Evolutionary conservation across 2,797 vertebrate genomes (phyloP), one percentile per base, ranked within the genome.

Genomic region (Kryptopterus vitreolus): DNA sequence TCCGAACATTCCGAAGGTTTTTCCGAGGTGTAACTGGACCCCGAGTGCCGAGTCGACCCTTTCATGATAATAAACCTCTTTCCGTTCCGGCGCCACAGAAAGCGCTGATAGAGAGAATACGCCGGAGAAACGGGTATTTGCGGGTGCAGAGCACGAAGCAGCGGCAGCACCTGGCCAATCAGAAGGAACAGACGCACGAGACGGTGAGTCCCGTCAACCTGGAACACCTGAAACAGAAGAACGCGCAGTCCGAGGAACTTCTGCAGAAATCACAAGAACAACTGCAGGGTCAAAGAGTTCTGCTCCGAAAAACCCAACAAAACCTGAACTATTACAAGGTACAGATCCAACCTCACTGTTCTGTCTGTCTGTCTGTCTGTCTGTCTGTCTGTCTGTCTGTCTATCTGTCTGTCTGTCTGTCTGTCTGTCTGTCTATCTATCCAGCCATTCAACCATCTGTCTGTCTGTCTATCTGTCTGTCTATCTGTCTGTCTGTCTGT

Each of bases 221-320:
- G 76, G 91, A 94, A 88, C 90, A 93, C 85, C 84, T 94, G 78
- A 92, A 93, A 84, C 91, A 93, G 0, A 89, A 90, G 88, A 95
- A 95, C 6, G 87, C 88, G 10, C 91, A 92, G 76, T 92, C 87
- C 77, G 66, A 90, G 77, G 88, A 94, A 76, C 83, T 78, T 4
- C 90, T 93, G 20, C 91, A 90, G 75, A 77, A 90, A 3, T 87
- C 83, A 55, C 95, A 94, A 78, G 84, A 89, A 79, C 92, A 93
- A 13, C 80, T 94, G 78, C 85, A 91, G 63, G 86, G 87, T 53
- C 88, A 94, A 69, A 95, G 94, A 84, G 22, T 91, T 59, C 85
- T 88, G 0, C 88, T 88, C 3, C 89, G 88, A n/a, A 92, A 90
- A 62, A 90, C 90, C 3, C 78, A 88, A 71, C 90, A 92, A 82